Percentiles rank a stretch among this genome's conserved stretches.
phyloP scores from a whole-genome alignment of 2,888 invertebrate genomes.

The Himalopsyche anomala region DNA sequence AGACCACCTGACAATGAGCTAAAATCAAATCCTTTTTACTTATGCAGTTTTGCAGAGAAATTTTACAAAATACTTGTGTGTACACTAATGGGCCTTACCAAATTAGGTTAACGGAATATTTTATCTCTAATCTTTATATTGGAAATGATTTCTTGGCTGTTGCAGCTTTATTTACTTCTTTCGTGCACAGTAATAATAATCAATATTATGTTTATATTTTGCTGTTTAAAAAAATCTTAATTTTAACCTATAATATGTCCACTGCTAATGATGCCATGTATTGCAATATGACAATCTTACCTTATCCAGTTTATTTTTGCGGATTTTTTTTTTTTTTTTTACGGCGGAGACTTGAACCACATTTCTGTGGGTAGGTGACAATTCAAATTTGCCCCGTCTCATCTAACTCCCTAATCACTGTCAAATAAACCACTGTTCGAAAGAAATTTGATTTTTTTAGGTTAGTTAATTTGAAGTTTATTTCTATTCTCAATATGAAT shows the following conservation, averaged over 20 bases:
- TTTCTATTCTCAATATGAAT: too few species aligned
- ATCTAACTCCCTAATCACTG: too few species aligned
- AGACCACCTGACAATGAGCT: too few species aligned
- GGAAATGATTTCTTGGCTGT: neutral
- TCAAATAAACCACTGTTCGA: too few species aligned
- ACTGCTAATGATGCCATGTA: conserved; percentile 24
- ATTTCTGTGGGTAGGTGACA: too few species aligned
- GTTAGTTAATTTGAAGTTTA: too few species aligned
- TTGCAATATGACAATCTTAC: conserved; percentile 9
- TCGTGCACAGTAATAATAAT: conserved; percentile 2
- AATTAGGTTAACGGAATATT: conserved; percentile 3
- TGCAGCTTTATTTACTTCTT: neutral
- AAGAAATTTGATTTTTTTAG: too few species aligned
- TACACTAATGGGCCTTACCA: neutral
- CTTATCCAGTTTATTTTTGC: neutral
- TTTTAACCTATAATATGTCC: conserved; percentile 6
- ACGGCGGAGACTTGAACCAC: too few species aligned
- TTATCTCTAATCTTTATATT: neutral
- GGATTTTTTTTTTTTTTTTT: too few species aligned
- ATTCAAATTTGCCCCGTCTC: too few species aligned
- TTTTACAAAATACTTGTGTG: neutral
- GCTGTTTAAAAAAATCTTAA: neutral
- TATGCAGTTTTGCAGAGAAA: too few species aligned
- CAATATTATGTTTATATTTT: neutral
- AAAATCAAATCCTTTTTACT: too few species aligned